Evolutionary conservation across 2,888 invertebrate species (phyloP).

Genomic region (Saturnia japonica): DNA sequence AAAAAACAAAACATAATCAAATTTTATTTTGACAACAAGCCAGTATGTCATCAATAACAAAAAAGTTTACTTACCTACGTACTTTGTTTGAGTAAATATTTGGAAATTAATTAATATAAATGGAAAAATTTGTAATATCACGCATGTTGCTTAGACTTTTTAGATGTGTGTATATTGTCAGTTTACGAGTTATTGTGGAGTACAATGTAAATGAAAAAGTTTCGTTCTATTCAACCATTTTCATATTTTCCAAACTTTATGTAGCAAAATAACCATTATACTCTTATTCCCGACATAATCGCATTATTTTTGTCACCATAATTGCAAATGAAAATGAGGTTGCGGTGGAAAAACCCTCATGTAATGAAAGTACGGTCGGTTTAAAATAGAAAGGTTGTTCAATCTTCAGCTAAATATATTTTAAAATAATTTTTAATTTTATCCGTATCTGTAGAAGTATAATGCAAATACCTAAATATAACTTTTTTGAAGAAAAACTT

Average conservation of each 20-base stretch:
- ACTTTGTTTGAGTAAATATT: too few relatives aligned
- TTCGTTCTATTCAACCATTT: constrained; percentile 1
- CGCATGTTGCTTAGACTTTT: too few relatives aligned
- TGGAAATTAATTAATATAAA: too few relatives aligned
- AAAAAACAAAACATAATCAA: too few relatives aligned
- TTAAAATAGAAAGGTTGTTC: not conserved
- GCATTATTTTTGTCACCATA: not conserved
- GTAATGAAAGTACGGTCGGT: not conserved
- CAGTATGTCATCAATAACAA: too few relatives aligned
- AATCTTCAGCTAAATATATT: not conserved
- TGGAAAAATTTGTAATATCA: too few relatives aligned
- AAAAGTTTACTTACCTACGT: too few relatives aligned
- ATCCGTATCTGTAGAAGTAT: not conserved
- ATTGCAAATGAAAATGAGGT: constrained; percentile 1
- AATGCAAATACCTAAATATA: not conserved
- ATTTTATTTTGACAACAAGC: too few relatives aligned
- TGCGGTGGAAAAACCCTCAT: not conserved
- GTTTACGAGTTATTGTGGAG: not conserved
- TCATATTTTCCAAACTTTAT: constrained; percentile 6
- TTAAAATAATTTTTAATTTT: not conserved
- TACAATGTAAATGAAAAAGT: constrained; percentile 9
- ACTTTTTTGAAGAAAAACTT: not conserved
- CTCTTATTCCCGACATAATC: not conserved
- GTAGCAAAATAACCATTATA: constrained; percentile 9
- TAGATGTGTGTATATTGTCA: too few relatives aligned